Conservation (phyloP, 2,888 invertebrate species). For the Hirtodrosophila cameraria region DNA sequence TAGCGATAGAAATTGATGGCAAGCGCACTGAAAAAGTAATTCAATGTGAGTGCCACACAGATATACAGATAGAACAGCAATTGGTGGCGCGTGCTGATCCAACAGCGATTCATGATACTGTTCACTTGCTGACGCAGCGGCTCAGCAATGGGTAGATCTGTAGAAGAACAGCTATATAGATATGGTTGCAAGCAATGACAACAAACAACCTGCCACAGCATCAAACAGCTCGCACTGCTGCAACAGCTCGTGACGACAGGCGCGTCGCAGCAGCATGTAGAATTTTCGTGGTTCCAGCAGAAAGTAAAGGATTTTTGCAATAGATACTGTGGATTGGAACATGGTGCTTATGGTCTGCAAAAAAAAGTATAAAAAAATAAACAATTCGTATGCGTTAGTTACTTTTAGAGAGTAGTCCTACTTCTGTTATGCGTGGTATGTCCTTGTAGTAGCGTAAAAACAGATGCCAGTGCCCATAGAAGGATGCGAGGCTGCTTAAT, state of each 20-base stretch:
- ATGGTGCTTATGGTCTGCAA: conserved; percentile 61
- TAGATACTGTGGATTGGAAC: conserved; percentile 58
- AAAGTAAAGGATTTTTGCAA: conserved; percentile 68
- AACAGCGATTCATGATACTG: conserved; percentile 59
- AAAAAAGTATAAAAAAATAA: conserved; percentile 23
- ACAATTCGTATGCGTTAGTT: conserved; percentile 30
- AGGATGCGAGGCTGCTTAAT: conserved; percentile 40
- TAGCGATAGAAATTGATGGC: conserved; percentile 61
- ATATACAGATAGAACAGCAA: conserved; percentile 64
- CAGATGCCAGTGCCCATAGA: conserved; percentile 71
- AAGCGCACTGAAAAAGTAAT: conserved; percentile 65
- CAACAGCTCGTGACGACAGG: conserved; percentile 64
- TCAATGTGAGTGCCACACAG: conserved; percentile 49
- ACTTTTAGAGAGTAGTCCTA: conserved; percentile 24
- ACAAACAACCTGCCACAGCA: conserved; percentile 43
- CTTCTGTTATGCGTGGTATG: conserved; percentile 69
- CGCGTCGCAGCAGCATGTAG: conserved; percentile 54
- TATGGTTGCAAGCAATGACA: background rate
- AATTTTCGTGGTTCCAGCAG: conserved; percentile 64
- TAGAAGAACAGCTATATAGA: background rate
- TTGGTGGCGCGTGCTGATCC: conserved; percentile 68
- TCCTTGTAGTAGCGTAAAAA: conserved; percentile 51
- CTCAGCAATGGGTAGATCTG: conserved; percentile 62
- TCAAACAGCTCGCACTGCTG: conserved; percentile 67
- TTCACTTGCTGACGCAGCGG: conserved; percentile 57